These are phyloP conservation scores for Redunca redunca DNA, from an alignment of 2,113 vertebrate species.

Conservation along the genomic window DNA sequence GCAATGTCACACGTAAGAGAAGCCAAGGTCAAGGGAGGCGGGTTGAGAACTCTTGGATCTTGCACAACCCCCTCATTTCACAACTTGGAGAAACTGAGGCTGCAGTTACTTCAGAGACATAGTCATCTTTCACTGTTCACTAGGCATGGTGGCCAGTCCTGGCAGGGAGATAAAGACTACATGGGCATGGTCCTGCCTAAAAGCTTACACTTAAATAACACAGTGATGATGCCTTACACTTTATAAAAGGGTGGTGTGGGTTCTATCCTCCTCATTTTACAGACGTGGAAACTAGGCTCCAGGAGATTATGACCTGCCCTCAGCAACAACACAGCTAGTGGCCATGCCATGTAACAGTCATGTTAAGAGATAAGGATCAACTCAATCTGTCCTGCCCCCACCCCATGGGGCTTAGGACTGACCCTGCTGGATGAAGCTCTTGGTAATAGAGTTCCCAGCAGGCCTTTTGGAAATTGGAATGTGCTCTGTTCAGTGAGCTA, in stretches of 20 bases:
- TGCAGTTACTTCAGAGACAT: background rate
- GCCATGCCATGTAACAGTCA: background rate
- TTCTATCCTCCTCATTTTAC: constrained; percentile 1
- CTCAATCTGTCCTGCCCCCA: background rate
- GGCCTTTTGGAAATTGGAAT: constrained; percentile 7
- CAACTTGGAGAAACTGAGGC: constrained; percentile 7
- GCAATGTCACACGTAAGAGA: background rate
- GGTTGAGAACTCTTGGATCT: background rate
- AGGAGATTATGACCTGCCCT: constrained; percentile 1
- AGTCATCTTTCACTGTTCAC: background rate
- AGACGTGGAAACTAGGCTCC: background rate
- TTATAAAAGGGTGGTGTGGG: background rate
- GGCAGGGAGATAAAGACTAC: background rate
- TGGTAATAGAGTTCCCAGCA: background rate
- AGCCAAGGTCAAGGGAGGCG: background rate
- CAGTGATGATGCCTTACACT: background rate
- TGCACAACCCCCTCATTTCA: background rate
- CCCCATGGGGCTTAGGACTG: background rate
- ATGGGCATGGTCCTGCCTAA: background rate
- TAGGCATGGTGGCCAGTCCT: background rate
- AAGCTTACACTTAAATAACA: background rate
- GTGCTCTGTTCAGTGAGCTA: background rate
- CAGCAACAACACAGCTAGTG: background rate
- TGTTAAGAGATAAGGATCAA: background rate
- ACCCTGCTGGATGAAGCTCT: background rate